phyloP scores from a whole-genome alignment of 2,797 vertebrate genomes.

The Heliangelus exortis region DNA sequence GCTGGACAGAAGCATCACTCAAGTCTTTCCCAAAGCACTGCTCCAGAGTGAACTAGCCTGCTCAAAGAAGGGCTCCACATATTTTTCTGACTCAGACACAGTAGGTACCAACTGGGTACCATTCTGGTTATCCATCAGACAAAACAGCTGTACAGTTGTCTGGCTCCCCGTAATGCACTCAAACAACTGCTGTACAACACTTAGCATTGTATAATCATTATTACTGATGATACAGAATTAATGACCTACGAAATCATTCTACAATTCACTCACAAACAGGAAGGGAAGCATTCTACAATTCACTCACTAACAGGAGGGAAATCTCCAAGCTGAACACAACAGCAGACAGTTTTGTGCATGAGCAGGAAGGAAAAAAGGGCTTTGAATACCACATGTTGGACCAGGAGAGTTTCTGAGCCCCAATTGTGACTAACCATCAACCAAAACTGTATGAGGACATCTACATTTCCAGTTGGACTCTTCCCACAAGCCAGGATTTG shows the following conservation, averaged over 20 bases:
- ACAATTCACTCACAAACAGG: not conserved
- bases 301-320: not conserved
- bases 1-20: not conserved
- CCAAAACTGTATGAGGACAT: not conserved
- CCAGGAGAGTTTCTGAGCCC: not conserved
- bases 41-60: not conserved
- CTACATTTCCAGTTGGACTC: not conserved
- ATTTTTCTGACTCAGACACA: not conserved
- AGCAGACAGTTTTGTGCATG: fast-evolving
- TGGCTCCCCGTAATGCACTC: not conserved
- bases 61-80: fast-evolving
- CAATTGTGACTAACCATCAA: not conserved
- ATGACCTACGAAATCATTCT: not conserved
- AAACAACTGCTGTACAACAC: not conserved
- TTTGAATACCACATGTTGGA: fast-evolving
- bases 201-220: not conserved
- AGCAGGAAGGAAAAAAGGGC: not conserved
- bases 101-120: not conserved
- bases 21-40: fast-evolving
- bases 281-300: not conserved
- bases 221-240: not conserved
- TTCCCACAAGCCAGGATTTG: not conserved
- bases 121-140: not conserved
- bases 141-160: not conserved
- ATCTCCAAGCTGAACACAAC: not conserved